Evolutionary conservation across 2,113 vertebrate species (phyloP).

Genomic region (Mungos mungo): DNA sequence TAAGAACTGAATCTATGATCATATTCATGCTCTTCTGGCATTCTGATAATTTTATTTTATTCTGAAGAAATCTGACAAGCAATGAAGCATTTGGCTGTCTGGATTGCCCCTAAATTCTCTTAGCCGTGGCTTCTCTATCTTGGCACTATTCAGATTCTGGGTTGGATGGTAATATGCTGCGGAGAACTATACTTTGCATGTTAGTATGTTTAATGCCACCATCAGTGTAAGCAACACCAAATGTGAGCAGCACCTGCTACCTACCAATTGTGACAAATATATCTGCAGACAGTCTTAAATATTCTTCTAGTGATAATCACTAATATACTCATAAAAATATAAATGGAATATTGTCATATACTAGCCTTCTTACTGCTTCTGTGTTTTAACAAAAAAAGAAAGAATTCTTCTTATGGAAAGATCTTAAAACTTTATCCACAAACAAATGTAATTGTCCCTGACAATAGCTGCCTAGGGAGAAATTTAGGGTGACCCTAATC

Average conservation of each 20-base stretch:
- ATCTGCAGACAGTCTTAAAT: not conserved
- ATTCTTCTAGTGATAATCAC: not conserved
- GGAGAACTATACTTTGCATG: not conserved
- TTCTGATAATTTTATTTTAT: not conserved
- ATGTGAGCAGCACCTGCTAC: not conserved
- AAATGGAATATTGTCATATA: not conserved
- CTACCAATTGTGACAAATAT: not conserved
- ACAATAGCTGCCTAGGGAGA: not conserved
- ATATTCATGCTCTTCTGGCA: not conserved
- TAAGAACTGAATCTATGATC: not conserved
- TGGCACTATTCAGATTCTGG: not conserved
- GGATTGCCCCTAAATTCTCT: not conserved
- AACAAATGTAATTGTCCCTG: not conserved
- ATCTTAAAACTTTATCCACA: not conserved
- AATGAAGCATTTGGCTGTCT: not conserved
- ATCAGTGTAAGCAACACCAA: not conserved
- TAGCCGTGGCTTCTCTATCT: not conserved
- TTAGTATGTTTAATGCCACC: not conserved
- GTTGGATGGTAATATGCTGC: not conserved
- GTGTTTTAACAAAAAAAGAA: not conserved
- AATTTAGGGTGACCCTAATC: not conserved
- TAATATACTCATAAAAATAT: not conserved
- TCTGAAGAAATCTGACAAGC: not conserved
- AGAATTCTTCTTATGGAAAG: not conserved
- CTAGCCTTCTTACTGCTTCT: not conserved